Base-by-base conservation (phyloP, 2,797 vertebrate species). In the Acanthurus lineatus region DNA sequence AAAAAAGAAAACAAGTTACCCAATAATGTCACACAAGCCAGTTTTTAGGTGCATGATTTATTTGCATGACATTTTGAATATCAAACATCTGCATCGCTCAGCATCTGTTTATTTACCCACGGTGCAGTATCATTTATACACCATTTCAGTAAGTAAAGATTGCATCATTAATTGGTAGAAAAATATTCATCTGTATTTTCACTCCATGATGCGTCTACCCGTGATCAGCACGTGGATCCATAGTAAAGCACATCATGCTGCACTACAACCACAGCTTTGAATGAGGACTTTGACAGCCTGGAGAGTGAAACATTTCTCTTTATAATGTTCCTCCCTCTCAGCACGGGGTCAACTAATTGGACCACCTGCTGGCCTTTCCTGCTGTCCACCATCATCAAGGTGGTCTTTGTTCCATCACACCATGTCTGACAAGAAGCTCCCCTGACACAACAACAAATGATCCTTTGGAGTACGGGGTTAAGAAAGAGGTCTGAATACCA, bases 281-380 rank as follows among this genome's bases (percentile, higher is more conserved):
- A 57, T 52, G n/a, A 25, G 69, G 45, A 61, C 53, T 72, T 60
- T 77, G 11, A 61, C 22, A 49, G 71, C 61, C 75, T 16, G 20
- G 19, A 69, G 81, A 67, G 57, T 72, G 47, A 83, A 84, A 75
- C 32, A 52, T 52, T 48, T 5, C 45, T 64, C 66, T 61, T 85
- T 52, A 76, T 58, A 65, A 84, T 75, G 58, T 60, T 65, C 79
- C 38, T 56, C 68, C 15, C 40, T 75, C 77, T 54, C 89, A 81
- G 85, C 73, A 65, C 73, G 89, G 51, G 22, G 62, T 73, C 52
- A 22, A 69, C 81, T 91, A 92, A 92, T 89, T 88, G 84, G 88
- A 88, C 79, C 81, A 72, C 87, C 85, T 78, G 82, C 80, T 80
- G 78, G 77, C 68, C 56, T 32, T 59, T 77, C 79, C 73, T 84